Evolutionary conservation across 2,888 invertebrate species (phyloP).

Genomic region (Elmis aenea): DNA sequence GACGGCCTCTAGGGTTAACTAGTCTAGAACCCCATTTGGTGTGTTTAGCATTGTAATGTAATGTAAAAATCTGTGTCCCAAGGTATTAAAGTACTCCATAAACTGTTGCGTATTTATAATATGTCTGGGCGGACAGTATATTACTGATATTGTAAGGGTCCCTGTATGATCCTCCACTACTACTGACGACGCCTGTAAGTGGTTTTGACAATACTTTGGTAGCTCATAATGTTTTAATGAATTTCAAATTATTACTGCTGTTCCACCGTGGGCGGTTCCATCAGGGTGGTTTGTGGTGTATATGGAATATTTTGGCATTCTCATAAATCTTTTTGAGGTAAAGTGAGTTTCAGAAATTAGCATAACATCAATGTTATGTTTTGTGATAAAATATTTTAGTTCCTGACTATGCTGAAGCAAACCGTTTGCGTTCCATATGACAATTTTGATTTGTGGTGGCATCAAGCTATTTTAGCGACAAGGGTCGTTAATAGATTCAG

Average conservation of each 20-base stretch:
- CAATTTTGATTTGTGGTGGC: slow-evolving; percentile 16
- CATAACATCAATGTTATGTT: slow-evolving; percentile 17
- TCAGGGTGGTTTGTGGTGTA: slow-evolving; percentile 19
- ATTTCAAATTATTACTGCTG: slow-evolving; percentile 17
- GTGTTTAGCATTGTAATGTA: slow-evolving; percentile 13
- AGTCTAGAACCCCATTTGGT: slow-evolving; percentile 12
- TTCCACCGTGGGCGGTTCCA: slow-evolving; percentile 15
- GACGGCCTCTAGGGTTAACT: slow-evolving; percentile 5
- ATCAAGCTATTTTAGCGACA: slow-evolving; percentile 12
- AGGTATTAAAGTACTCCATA: slow-evolving; percentile 15
- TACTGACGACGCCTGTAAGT: slow-evolving; percentile 19
- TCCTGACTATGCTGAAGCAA: slow-evolving; percentile 16
- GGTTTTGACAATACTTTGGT: slow-evolving; percentile 11
- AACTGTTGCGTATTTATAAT: slow-evolving; percentile 18
- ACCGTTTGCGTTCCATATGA: no score
- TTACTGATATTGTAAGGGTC: slow-evolving; percentile 15
- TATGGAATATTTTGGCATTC: slow-evolving; percentile 17
- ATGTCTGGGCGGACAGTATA: slow-evolving; percentile 19
- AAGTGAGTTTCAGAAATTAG: slow-evolving; percentile 19
- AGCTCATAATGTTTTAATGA: slow-evolving; percentile 16
- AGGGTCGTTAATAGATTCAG: slow-evolving; percentile 15
- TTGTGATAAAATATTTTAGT: slow-evolving; percentile 15
- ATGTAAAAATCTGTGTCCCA: slow-evolving; percentile 16
- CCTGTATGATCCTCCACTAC: slow-evolving; percentile 10
- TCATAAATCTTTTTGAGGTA: slow-evolving; percentile 14